Base-by-base conservation (phyloP, 2,888 invertebrate genomes). In the Napeogenes sylphis region DNA sequence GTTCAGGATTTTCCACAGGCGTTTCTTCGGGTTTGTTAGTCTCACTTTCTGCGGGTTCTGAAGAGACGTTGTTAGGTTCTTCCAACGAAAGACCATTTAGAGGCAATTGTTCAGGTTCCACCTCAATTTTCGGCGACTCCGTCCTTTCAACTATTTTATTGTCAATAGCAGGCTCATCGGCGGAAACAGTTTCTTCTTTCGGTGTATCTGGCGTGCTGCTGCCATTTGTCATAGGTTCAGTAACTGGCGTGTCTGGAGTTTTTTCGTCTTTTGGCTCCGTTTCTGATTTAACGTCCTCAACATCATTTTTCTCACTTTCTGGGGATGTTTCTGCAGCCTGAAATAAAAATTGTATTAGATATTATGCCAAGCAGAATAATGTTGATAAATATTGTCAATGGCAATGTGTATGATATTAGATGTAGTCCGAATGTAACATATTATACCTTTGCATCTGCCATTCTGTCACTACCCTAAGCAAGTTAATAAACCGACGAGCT, bases 221-320 rank as follows among this genome's bases (percentile, higher is more conserved):
- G 68, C 91, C 91, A 68, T 91, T 90, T 61, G 89, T 86, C 58
- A 91, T 81, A 35, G 87, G 87, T 79, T 90, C 87, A 46, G 90
- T 90, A 33, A 89, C 85, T 57, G 92, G 92, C 5, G 91, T 90
- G 67, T 90, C 90, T 3, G 90, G 88, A 2, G 87, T 84, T 71
- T 88, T 87, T 66, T 86, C 89, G 38, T 87, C 86, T 68, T 84
- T 84, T 55, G 68, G 70, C 71, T 87, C 89, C 21, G 72, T 70
- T 59, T 78, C 77, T 56, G 80, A 70, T 73, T 82, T 84, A 10
- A 71, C 78, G 74, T 85, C 84, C 68, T 84, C 85, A 42, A 79
- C 78, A 71, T 84, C 84, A 32, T 75, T 78, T 58, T 76, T 78
- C 62, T 73, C 81, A 69, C 81, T 70, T 75, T 82, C 87, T n/a